A percentile compares a stretch with the other conserved stretches of the same genome.
phyloP scores from a whole-genome alignment of 1,140 invertebrate species.

The Bombus sylvicola region DNA sequence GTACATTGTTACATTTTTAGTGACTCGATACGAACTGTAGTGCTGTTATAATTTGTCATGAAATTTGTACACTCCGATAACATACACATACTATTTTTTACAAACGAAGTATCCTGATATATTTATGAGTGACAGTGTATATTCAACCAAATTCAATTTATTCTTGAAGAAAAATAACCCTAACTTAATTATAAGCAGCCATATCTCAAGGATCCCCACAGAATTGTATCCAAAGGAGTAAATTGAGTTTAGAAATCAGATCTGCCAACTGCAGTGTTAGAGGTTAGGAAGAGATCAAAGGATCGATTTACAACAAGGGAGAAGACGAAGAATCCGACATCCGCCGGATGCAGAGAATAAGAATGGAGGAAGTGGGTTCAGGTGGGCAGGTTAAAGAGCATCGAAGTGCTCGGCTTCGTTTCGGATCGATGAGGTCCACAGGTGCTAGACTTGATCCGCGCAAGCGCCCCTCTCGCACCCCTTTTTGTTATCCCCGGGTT shows the following conservation, averaged over 20 bases:
- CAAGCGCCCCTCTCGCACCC: constrained; percentile 60
- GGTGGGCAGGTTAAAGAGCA: constrained; percentile 63
- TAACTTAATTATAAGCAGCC: not conserved
- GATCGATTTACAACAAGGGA: not conserved
- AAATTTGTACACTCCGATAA: no score
- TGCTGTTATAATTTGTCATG: no score
- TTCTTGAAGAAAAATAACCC: no score
- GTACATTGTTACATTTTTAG: no score
- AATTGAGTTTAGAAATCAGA: not conserved
- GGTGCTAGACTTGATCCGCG: constrained; percentile 65
- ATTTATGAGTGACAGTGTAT: no score
- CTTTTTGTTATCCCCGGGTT: constrained; percentile 54
- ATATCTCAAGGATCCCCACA: not conserved
- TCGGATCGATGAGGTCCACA: constrained; percentile 68
- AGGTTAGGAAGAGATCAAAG: not conserved
- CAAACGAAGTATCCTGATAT: not conserved
- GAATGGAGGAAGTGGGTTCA: constrained; percentile 22
- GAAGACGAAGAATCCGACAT: not conserved
- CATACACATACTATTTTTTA: not conserved
- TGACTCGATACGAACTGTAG: no score
- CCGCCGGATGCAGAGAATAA: not conserved
- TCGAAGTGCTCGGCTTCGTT: constrained; percentile 54
- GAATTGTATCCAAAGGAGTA: not conserved
- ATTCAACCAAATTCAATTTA: not conserved
- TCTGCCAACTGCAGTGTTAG: no score